phyloP scores from a whole-genome alignment of 1,140 invertebrate species.

The Paraescarpia echinospica region DNA sequence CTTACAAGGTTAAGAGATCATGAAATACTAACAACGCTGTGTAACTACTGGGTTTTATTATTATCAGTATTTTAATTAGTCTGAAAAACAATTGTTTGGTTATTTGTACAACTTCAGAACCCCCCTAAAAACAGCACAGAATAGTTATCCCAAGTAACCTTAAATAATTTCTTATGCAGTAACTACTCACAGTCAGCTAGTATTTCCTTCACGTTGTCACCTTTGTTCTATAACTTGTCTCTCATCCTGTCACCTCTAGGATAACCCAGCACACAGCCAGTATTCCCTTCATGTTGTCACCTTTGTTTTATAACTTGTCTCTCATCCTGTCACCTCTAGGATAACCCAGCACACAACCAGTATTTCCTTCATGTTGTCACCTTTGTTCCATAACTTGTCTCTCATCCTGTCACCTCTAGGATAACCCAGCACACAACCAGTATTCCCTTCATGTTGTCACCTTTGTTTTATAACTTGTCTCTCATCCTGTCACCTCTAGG shows the following conservation, averaged over 20 bases:
- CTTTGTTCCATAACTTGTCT: background rate
- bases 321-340: conserved; percentile 51
- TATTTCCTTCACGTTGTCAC: background rate
- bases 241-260: conserved; percentile 51
- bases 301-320: background rate
- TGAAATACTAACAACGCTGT: no score
- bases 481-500: conserved; percentile 51
- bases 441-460: background rate
- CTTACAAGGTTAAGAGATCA: no score
- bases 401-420: conserved; percentile 51
- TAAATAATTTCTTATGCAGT: no score
- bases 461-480: background rate
- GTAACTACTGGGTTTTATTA: no score
- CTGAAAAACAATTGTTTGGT: background rate
- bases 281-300: background rate
- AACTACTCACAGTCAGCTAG: no score
- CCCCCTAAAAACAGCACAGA: no score
- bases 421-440: conserved; percentile 55
- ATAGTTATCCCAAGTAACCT: no score
- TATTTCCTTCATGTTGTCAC: background rate
- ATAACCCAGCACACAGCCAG: conserved; percentile 55
- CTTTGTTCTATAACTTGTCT: background rate
- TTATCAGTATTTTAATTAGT: background rate
- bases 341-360: conserved; percentile 55
- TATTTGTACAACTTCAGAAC: background rate